Evolutionary conservation across 2,113 vertebrate genomes (phyloP).

Genomic region (Oncorhynchus mykiss): DNA sequence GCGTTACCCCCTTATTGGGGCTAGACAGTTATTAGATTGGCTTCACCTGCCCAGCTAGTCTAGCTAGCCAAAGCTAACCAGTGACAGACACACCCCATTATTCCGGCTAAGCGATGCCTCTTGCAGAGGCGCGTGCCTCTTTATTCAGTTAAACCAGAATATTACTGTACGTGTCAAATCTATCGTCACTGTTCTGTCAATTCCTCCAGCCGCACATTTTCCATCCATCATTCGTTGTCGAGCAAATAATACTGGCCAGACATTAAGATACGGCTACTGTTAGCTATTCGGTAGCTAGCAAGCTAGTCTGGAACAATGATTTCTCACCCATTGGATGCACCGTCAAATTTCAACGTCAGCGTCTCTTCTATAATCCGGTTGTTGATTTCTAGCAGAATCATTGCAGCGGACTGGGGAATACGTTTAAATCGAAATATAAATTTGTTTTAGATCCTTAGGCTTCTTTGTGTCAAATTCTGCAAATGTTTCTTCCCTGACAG

Average conservation of each 20-base stretch:
- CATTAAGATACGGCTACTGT: not conserved
- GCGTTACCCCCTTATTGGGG: too few relatives aligned
- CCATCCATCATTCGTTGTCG: not conserved
- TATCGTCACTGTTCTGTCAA: not conserved
- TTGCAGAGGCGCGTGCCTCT: not conserved
- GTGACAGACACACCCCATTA: conserved; percentile 6
- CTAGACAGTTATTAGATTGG: not conserved
- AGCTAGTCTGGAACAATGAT: conserved; percentile 42
- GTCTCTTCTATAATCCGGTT: conserved; percentile 98
- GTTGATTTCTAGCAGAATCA: conserved; percentile 98
- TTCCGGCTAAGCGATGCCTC: not conserved
- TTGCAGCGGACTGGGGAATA: conserved; percentile 68
- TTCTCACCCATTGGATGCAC: conserved; percentile 90
- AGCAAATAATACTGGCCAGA: not conserved
- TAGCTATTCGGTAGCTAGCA: conserved; percentile 11
- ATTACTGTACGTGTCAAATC: not conserved
- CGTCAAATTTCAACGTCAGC: conserved; percentile 90
- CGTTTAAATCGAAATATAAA: conserved; percentile 7
- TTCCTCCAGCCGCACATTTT: not conserved
- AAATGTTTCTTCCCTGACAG: conserved; percentile 50
- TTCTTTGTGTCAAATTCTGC: conserved; percentile 50
- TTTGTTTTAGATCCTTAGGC: conserved; percentile 13
- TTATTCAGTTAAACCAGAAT: not conserved
- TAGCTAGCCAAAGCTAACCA: not conserved
- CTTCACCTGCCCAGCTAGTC: not conserved